phyloP scores from a whole-genome alignment of 2,797 vertebrate genomes.

The Galago senegalensis region DNA sequence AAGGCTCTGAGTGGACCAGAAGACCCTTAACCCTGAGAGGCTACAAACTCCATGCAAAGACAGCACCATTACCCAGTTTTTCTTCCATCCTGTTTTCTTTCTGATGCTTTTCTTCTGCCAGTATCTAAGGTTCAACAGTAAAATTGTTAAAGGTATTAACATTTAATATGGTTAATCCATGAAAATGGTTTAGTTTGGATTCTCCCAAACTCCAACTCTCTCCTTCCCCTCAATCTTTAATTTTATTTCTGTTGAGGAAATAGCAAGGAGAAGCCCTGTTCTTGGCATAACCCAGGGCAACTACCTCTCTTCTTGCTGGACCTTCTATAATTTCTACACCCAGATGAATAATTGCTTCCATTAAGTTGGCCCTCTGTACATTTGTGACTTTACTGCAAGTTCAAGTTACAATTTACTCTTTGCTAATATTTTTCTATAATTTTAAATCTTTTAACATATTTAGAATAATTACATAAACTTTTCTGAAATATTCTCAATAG shows the following conservation, averaged over 20 bases:
- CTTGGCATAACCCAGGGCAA: too few relatives aligned
- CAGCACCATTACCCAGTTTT: background rate
- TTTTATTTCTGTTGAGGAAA: background rate
- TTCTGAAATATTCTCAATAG: conserved; percentile 67
- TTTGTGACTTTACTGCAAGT: background rate
- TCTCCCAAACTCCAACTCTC: background rate
- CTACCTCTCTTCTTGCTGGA: background rate
- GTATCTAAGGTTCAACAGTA: background rate
- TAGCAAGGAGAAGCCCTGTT: background rate
- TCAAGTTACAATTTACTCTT: background rate
- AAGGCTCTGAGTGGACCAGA: background rate
- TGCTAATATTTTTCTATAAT: background rate
- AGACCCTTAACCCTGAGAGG: background rate
- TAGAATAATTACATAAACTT: background rate
- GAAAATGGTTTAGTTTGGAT: background rate
- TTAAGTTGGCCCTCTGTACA: background rate
- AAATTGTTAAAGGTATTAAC: background rate
- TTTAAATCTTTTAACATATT: background rate
- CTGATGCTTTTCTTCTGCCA: background rate
- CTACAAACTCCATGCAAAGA: background rate
- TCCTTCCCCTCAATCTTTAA: background rate
- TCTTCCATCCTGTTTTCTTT: background rate
- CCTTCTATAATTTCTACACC: background rate
- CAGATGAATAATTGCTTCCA: background rate
- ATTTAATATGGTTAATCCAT: background rate